Conservation (phyloP, 1,140 invertebrate species). For the Cydia strobilella region DNA sequence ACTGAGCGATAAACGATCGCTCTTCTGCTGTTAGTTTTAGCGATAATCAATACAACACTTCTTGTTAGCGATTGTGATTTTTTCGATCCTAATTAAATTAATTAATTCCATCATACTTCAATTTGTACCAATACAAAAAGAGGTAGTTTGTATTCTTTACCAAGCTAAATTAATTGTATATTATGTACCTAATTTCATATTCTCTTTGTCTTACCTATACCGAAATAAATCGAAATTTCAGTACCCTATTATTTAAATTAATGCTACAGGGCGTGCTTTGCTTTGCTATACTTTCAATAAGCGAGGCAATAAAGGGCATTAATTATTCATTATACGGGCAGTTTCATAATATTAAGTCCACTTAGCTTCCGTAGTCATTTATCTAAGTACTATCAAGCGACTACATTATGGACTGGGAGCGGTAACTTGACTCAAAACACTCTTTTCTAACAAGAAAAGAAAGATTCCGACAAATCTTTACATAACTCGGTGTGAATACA, state of each 20-base stretch:
- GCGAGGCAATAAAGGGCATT: neutral
- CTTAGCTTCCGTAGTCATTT: constrained; percentile 4
- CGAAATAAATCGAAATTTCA: neutral
- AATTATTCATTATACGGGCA: constrained; percentile 2
- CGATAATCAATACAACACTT: constrained; percentile 2
- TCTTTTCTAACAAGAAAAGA: constrained; percentile 54
- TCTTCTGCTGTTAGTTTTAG: constrained; percentile 38
- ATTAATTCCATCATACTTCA: neutral
- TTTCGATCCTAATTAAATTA: neutral
- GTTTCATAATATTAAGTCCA: constrained; percentile 15
- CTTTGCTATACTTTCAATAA: neutral
- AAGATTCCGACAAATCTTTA: constrained; percentile 63
- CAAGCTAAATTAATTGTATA: too few species aligned
- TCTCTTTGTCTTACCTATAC: too few species aligned
- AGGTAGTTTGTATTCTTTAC: too few species aligned
- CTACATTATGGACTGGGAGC: constrained; percentile 36
- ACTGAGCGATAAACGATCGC: constrained; percentile 39
- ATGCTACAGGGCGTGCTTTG: neutral
- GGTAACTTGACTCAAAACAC: constrained; percentile 52
- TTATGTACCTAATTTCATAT: too few species aligned
- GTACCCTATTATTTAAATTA: neutral
- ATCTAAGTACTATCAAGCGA: neutral
- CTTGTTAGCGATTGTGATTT: neutral
- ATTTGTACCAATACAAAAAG: neutral
- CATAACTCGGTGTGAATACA: constrained; percentile 72